These are phyloP conservation scores for Hypotaenidia okinawae DNA, from an alignment of 2,797 vertebrate genomes.

Conservation along the genomic window DNA sequence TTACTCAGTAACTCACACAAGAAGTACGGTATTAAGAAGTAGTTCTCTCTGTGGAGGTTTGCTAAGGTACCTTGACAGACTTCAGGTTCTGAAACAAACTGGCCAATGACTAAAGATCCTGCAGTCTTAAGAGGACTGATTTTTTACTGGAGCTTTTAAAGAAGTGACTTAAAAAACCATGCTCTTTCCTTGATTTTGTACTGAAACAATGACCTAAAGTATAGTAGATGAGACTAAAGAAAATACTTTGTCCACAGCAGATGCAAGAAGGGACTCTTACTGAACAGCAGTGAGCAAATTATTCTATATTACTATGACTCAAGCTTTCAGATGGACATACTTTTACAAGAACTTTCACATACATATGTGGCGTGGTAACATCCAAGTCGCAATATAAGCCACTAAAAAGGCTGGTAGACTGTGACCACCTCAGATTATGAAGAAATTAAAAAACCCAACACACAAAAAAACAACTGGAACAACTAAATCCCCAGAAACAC, in stretches of 20 bases:
- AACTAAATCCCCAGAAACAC: background rate
- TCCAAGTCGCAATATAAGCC: background rate
- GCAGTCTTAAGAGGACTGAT: background rate
- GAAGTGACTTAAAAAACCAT: background rate
- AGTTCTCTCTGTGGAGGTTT: background rate
- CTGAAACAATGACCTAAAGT: background rate
- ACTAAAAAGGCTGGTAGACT: background rate
- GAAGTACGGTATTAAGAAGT: background rate
- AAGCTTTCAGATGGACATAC: background rate
- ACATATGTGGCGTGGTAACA: background rate
- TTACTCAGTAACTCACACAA: background rate
- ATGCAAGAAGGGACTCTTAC: background rate
- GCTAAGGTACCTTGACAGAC: background rate
- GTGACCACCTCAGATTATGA: background rate
- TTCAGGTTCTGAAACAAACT: background rate
- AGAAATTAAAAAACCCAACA: background rate
- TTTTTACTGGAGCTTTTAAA: background rate
- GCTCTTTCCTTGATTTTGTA: background rate
- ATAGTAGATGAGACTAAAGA: background rate
- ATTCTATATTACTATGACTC: background rate
- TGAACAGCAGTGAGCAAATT: background rate
- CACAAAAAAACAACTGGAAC: background rate
- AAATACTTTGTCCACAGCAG: background rate
- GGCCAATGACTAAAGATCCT: background rate
- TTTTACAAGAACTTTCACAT: background rate